Conservation (phyloP, 1,140 invertebrate genomes). For the Mylabris phalerata region DNA sequence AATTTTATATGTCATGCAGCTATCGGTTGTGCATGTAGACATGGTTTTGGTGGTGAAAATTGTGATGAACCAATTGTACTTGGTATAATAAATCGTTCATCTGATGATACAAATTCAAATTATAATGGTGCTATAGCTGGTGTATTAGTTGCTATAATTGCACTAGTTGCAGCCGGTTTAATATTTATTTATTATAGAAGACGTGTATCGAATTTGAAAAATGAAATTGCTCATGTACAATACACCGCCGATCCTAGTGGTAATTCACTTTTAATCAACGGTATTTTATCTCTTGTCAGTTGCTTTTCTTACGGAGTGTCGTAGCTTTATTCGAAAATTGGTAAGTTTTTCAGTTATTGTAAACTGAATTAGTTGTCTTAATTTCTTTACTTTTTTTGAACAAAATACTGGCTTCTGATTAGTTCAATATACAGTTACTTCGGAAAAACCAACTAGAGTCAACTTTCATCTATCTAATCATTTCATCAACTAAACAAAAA, state of each 20-base stretch:
- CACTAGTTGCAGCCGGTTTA: constrained; percentile 55
- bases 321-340: constrained; percentile 24
- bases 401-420: no score
- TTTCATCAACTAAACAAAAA: no score
- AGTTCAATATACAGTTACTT: no score
- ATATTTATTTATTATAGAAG: constrained; percentile 63
- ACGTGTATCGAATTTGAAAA: constrained; percentile 70
- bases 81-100: constrained; percentile 4
- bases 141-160: constrained; percentile 54
- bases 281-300: neutral
- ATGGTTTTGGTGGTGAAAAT: constrained; percentile 62
- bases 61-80: constrained; percentile 45
- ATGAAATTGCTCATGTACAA: constrained; percentile 79
- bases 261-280: constrained; percentile 37
- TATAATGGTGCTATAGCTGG: constrained; percentile 50
- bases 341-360: no score
- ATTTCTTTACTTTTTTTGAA: no score
- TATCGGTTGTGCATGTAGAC: constrained; percentile 71
- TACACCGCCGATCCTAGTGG: constrained; percentile 72
- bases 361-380: no score
- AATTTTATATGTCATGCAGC: constrained; percentile 77
- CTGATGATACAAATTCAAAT: constrained; percentile 9
- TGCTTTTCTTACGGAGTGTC: no score
- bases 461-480: no score
- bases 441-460: no score